Percentiles rank a stretch among this genome's conserved stretches.
Conservation (phyloP, 1,140 invertebrate species). For the Hyposmocoma kahamanoa region DNA sequence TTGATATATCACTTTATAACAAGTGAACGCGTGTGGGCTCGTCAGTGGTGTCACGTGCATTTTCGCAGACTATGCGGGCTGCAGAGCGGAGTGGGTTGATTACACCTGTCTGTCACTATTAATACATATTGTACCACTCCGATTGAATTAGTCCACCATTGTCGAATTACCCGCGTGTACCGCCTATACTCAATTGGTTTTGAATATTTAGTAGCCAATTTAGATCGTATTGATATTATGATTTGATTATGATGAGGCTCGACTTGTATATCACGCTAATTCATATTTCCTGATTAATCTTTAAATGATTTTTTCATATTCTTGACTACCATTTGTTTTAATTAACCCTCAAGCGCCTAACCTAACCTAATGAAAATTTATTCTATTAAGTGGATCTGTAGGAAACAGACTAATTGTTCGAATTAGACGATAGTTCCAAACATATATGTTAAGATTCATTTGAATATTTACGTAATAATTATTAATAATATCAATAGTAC, state of each 20-base stretch:
- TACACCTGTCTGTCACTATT: conserved; percentile 69
- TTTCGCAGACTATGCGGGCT: conserved; percentile 35
- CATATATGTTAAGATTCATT: too few relatives aligned
- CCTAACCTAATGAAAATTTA: too few relatives aligned
- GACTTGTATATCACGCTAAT: too few relatives aligned
- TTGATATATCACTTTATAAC: neutral
- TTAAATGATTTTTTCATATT: too few relatives aligned
- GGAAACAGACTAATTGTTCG: too few relatives aligned
- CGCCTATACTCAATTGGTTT: conserved; percentile 58
- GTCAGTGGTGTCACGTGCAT: conserved; percentile 24
- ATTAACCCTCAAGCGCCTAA: too few relatives aligned
- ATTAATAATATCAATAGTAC: too few relatives aligned
- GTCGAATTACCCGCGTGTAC: conserved; percentile 59
- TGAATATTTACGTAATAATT: too few relatives aligned
- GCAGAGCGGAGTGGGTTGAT: conserved; percentile 47
- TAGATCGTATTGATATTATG: conserved; percentile 52
- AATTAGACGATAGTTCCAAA: too few relatives aligned
- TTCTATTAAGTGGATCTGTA: too few relatives aligned
- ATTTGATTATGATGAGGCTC: conserved; percentile 41
- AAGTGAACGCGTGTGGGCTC: conserved; percentile 13
- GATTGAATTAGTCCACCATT: conserved; percentile 66
- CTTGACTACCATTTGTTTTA: too few relatives aligned
- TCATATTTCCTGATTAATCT: too few relatives aligned
- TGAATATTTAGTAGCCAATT: conserved; percentile 71
- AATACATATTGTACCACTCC: conserved; percentile 70